A percentile compares a stretch with the other conserved stretches of the same genome.
Evolutionary conservation across 2,113 vertebrate species (phyloP).

Genomic region (Synodontis membranacea): DNA sequence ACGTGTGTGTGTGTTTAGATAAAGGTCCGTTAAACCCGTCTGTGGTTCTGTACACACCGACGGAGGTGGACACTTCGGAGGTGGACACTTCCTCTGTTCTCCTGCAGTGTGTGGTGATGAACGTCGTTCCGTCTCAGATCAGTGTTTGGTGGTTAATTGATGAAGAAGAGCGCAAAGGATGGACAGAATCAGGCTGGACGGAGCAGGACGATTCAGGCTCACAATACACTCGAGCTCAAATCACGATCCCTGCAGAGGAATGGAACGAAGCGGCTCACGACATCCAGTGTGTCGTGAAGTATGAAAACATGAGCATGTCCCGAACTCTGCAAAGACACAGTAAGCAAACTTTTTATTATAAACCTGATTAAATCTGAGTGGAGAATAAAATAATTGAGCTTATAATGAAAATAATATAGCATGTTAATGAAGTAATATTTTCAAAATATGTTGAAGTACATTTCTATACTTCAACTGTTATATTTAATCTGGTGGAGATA

Average conservation of each 20-base stretch:
- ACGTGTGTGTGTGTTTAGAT: constrained; percentile 4
- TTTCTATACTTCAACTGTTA: not conserved
- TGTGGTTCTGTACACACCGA: constrained; percentile 1
- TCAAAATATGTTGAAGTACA: not conserved
- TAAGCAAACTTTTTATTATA: not conserved
- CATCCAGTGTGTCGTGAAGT: constrained; percentile 36
- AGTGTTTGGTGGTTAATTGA: constrained; percentile 37
- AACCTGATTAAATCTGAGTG: not conserved
- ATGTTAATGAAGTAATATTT: not conserved
- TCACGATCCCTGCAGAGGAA: constrained; percentile 15
- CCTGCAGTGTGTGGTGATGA: constrained; percentile 45
- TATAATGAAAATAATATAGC: too few species aligned
- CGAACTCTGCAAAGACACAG: constrained; percentile 11
- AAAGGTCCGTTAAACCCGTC: not conserved
- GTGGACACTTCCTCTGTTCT: not conserved
- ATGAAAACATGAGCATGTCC: not conserved
- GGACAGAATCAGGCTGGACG: constrained; percentile 48
- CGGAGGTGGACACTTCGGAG: not conserved
- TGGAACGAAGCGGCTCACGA: not conserved
- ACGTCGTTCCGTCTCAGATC: constrained; percentile 33
- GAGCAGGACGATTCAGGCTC: not conserved
- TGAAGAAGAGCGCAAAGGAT: not conserved
- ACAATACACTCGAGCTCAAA: constrained; percentile 38
- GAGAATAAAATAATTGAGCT: not conserved
- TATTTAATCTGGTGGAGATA: not conserved